A percentile compares a stretch with the other conserved stretches of the same genome.
Conservation (phyloP, 2,113 vertebrate species). For the Hepsetus odoe region DNA sequence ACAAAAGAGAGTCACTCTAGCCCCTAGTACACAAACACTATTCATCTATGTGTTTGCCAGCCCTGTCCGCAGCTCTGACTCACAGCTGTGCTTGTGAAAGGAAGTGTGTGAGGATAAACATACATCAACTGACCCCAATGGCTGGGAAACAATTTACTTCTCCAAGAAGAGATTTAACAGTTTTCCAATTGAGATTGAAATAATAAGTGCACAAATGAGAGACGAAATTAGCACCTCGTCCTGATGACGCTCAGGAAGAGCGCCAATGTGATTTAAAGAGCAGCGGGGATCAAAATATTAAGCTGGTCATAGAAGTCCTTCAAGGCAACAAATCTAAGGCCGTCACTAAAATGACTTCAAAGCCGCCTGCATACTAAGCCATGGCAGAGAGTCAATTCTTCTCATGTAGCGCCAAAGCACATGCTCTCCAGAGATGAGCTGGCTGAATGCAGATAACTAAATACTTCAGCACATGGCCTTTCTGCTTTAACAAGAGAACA, state of each 20-base stretch:
- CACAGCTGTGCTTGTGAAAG: neutral
- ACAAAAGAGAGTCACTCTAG: constrained; percentile 34
- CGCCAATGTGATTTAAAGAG: neutral
- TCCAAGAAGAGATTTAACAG: neutral
- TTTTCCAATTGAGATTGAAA: neutral
- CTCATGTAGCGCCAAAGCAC: constrained; percentile 18
- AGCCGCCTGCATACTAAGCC: neutral
- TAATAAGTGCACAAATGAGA: neutral
- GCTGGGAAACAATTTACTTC: constrained; percentile 21
- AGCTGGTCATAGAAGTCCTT: neutral
- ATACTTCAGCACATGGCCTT: constrained; percentile 37
- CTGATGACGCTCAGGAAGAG: neutral
- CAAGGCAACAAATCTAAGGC: constrained; percentile 7
- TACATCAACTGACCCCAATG: neutral
- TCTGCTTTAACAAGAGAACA: constrained; percentile 28
- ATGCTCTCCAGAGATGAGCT: constrained; percentile 21
- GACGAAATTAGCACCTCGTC: constrained; percentile 2
- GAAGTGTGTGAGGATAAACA: constrained; percentile 2
- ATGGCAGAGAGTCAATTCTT: constrained; percentile 11
- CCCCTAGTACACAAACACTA: constrained; percentile 43
- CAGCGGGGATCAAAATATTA: neutral
- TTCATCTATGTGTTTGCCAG: constrained; percentile 44
- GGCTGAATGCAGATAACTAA: constrained; percentile 31
- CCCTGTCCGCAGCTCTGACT: constrained; percentile 27
- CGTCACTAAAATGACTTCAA: constrained; percentile 22